phyloP scores from a whole-genome alignment of 2,113 vertebrate genomes.

The Leucosticte australis region DNA sequence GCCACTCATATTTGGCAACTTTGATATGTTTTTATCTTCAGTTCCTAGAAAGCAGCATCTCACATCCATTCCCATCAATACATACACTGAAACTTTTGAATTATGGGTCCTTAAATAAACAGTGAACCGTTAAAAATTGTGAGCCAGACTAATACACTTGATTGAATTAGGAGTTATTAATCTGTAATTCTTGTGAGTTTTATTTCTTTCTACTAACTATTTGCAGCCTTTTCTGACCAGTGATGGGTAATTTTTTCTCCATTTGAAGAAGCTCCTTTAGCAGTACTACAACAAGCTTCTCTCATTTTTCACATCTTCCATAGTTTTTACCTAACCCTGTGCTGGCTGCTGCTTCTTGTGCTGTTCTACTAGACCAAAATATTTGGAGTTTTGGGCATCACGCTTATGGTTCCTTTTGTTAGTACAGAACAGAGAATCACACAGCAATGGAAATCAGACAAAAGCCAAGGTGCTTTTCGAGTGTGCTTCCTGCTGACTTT shows the following conservation, averaged over 20 bases:
- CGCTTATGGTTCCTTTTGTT: neutral
- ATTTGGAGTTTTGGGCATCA: neutral
- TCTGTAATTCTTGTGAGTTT: neutral
- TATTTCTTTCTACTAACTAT: neutral
- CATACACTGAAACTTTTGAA: neutral
- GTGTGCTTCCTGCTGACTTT: neutral
- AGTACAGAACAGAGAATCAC: neutral
- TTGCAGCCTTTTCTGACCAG: neutral
- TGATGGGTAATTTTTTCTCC: neutral
- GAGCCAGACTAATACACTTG: neutral
- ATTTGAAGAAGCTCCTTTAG: neutral
- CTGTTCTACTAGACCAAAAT: neutral
- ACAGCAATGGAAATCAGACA: neutral
- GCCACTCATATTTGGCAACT: neutral
- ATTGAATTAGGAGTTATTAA: neutral
- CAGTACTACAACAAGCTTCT: neutral
- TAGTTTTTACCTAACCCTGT: neutral
- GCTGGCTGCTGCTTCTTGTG: neutral
- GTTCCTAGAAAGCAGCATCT: neutral
- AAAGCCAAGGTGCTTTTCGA: neutral
- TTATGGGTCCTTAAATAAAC: neutral
- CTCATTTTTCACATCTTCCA: neutral
- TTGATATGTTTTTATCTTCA: neutral
- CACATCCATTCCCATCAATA: neutral
- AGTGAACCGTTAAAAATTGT: neutral